Evolutionary conservation across 2,113 vertebrate genomes (phyloP), one percentile per base, ranked within the genome.

Genomic region (Campylorhamphus procurvoides): DNA sequence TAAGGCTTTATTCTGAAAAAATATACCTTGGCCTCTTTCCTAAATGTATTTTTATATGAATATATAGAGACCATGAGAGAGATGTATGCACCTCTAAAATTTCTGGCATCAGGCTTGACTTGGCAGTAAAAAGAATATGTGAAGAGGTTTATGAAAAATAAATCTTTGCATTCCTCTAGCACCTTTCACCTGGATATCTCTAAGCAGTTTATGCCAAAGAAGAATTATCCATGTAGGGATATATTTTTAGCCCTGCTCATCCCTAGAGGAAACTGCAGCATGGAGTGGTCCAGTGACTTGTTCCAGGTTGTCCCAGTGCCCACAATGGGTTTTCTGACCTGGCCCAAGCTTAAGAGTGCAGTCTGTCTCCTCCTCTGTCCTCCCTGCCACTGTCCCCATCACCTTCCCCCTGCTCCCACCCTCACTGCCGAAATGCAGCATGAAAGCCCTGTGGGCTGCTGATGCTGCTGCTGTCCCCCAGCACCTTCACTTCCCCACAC

Each of bases 391-490:
- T 59, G 11, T 73, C 22, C 40, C 42, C 33, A 33, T 14, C 13
- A 0, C 23, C 56, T 33, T 49, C 35, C 42, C 62, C 58, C 55
- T 5, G 1, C 12, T 72, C 7, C 77, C 7, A 1, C 19, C 18
- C 33, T 77, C 3, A 0, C n/a, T 72, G 62, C 47, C 0, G 0
- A 75, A 88, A 76, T 55, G 39, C 0, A 0, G 13, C 3, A 0
- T 12, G 28, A 31, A 18, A 1, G 1, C 19, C 50, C 81, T 18
- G 7, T 11, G 35, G 17, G 33, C 59, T 74, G 49, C 60, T 5
- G 3, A 33, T 40, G 33, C 35, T 12, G 9, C 64, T 73, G 55
- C 49, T 31, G 19, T 18, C 19, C n/a, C 29, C 49, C 49, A 55
- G 39, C 53, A 52, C 28, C 77, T 82, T 24, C 11, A 1, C 52